These are phyloP conservation scores for Amblyjoppa proteus DNA, from an alignment of 2,888 invertebrate species.

Conservation along the genomic window DNA sequence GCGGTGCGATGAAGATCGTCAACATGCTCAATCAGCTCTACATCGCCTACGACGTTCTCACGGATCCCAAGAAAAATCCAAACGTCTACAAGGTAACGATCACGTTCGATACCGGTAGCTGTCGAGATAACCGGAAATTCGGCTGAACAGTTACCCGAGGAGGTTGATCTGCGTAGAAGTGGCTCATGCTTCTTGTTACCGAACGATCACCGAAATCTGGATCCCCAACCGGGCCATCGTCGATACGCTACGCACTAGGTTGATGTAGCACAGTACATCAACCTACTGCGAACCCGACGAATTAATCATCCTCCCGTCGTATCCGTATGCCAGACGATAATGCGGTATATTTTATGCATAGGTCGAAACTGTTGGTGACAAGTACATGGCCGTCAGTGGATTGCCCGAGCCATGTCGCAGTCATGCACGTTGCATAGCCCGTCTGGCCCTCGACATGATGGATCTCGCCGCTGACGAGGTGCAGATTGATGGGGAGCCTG, in stretches of 20 bases:
- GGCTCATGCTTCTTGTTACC: background rate
- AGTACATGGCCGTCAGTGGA: slow-evolving; percentile 99
- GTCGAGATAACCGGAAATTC: background rate
- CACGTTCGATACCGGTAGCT: background rate
- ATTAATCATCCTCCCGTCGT: slow-evolving; percentile 12
- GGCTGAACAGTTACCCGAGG: background rate
- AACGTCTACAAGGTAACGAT: slow-evolving; percentile 95
- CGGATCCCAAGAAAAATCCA: slow-evolving; percentile 96
- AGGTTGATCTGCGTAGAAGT: background rate
- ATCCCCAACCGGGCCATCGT: background rate
- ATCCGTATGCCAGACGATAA: slow-evolving; percentile 2
- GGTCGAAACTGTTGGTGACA: slow-evolving; percentile 99
- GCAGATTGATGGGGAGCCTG: slow-evolving; percentile 94
- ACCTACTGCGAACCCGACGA: background rate
- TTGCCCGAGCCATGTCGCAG: slow-evolving; percentile 95
- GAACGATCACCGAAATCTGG: background rate
- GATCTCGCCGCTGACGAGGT: slow-evolving; percentile 94
- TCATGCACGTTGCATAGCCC: slow-evolving; percentile 96
- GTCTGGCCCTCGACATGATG: slow-evolving; percentile 97
- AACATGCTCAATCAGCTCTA: slow-evolving; percentile 97
- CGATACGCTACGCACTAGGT: background rate
- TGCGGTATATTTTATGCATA: slow-evolving; percentile 81
- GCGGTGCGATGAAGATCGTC: slow-evolving; percentile 98
- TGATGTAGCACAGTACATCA: background rate
- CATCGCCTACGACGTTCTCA: slow-evolving; percentile 96